Base-by-base conservation (phyloP, 2,113 vertebrate genomes). In the Eubucco bourcierii region DNA sequence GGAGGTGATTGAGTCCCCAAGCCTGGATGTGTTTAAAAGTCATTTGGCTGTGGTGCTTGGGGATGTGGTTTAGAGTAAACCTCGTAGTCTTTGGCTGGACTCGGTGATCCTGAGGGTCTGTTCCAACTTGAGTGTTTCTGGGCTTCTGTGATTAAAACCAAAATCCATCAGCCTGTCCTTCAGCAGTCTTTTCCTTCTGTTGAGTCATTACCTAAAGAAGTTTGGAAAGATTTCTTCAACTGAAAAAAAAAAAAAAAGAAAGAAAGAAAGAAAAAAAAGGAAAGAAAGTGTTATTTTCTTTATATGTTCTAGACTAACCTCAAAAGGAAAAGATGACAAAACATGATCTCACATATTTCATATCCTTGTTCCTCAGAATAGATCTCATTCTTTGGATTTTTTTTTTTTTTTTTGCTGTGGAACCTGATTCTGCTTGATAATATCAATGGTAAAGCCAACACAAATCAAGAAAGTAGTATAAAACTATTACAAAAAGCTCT, bases 221-320 rank as follows among this genome's bases (percentile, higher is more conserved):
- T 94, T 81, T 31, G 58, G 63, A 97, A 91, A 53, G 87, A 95
- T 80, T 97, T 97, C 92, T 98, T 98, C 80, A 98, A 27, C 96
- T 97, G 70, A 82, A n/a, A 97, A 90, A 28, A 83, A 67, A 72
- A 68, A 64, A 88, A 84, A 92, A 64, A 84, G 13, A 53, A 27
- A 25, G 16, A 7, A 23, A 50, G 47, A n/a, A 31, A 29, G 68
- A 55, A n/a, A 29, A 29, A 71, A 55, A n/a, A 29, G 80, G 70
- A 9, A 3, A 27, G 81, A 41, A 34, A 50, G 8, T 18, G 3
- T 44, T 66, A 78, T 50, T 72, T 64, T 61, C 24, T 81, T 83
- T 78, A 16, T 14, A 74, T 37, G 2, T 70, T 27, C 16, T 65
- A 75, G n/a, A 44, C 9, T 46, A 65, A 6, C 56, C 29, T 86